Conservation (phyloP, 2,888 invertebrate genomes). For the Sussaba pulchella region DNA sequence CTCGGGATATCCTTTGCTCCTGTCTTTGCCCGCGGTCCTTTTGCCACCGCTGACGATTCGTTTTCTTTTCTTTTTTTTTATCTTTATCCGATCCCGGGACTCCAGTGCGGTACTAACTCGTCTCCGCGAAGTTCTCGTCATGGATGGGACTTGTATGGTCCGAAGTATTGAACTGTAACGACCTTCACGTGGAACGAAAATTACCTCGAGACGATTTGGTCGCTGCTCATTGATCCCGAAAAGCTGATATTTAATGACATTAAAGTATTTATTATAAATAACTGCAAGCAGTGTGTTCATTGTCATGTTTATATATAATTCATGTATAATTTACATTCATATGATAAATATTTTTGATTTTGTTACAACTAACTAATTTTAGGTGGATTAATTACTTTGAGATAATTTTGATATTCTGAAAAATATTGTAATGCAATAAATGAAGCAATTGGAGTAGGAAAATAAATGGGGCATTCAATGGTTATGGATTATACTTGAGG, state of each 20-base stretch:
- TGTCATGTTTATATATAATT: too few relatives aligned
- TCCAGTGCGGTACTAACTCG: not conserved
- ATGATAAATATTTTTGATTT: too few relatives aligned
- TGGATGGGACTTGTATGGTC: not conserved
- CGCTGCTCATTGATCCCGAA: too few relatives aligned
- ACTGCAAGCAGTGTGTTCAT: too few relatives aligned
- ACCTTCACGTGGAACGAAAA: conserved; percentile 9
- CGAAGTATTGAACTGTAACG: conserved; percentile 2
- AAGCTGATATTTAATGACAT: not conserved
- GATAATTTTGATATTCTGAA: not conserved
- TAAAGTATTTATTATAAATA: not conserved
- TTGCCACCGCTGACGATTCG: not conserved
- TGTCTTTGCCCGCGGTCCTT: not conserved
- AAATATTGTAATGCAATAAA: not conserved
- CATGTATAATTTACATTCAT: too few relatives aligned
- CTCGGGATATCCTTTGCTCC: conserved; percentile 39
- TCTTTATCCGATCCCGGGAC: not conserved
- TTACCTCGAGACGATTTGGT: not conserved
- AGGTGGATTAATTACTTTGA: not conserved
- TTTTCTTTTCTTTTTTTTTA: not conserved
- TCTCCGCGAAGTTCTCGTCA: conserved; percentile 1
- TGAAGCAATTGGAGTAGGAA: too few relatives aligned
- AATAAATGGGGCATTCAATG: too few relatives aligned
- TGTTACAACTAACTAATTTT: not conserved
- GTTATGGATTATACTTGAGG: too few relatives aligned